phyloP scores from a whole-genome alignment of 2,888 invertebrate genomes.

The Cerastis rubricosa region DNA sequence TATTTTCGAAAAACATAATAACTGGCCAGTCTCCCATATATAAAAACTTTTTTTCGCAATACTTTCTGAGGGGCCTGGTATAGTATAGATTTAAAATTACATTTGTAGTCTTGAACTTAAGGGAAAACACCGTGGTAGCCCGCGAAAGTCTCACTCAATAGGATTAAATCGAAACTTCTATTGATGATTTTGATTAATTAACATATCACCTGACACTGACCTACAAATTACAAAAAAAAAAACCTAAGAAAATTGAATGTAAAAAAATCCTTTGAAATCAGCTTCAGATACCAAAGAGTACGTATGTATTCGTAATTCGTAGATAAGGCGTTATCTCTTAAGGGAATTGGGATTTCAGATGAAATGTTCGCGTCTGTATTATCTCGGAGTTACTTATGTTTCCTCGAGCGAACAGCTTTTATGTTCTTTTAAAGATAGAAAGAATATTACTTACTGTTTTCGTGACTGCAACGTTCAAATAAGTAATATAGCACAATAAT shows the following conservation, averaged over 20 bases:
- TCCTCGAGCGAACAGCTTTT: conserved; percentile 12
- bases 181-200: no score
- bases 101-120: background rate
- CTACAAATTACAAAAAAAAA: background rate
- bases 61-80: no score
- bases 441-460: conserved; percentile 25
- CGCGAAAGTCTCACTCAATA: no score
- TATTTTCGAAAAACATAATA: no score
- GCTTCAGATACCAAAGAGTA: conserved; percentile 18
- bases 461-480: background rate
- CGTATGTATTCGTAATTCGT: conserved; percentile 32
- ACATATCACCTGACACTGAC: no score
- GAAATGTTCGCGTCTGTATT: conserved; percentile 46
- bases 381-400: conserved; percentile 38
- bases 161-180: no score
- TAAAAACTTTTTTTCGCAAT: no score
- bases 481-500: background rate
- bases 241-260: no score
- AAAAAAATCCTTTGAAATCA: conserved; percentile 10
- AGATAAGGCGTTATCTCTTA: conserved; percentile 47
- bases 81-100: no score
- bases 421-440: conserved; percentile 25
- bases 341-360: conserved; percentile 52
- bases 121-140: background rate
- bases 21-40: no score